Evolutionary conservation across 2,797 vertebrate genomes (phyloP).

Genomic region (Leuciscus waleckii): DNA sequence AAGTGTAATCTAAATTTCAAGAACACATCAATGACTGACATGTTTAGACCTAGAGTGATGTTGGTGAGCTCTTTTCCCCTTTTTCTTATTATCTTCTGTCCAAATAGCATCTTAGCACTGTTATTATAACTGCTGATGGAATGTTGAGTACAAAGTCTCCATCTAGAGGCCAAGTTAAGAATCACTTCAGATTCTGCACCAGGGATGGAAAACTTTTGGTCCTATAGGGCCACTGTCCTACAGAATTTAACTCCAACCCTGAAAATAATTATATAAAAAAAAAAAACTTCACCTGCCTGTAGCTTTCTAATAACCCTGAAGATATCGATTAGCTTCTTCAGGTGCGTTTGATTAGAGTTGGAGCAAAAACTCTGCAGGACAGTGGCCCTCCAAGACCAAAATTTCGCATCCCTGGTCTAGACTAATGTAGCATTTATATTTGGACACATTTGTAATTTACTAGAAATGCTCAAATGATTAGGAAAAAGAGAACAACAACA

Average conservation of each 20-base stretch:
- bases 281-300: neutral
- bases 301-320: neutral
- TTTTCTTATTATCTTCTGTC: neutral
- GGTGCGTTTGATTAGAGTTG: neutral
- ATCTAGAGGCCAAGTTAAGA: slow-evolving; percentile 26
- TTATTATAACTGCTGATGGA: neutral
- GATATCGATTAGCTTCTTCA: neutral
- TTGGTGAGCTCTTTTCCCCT: neutral
- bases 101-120: neutral
- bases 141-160: neutral
- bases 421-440: neutral
- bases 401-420: neutral
- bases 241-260: neutral
- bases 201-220: neutral
- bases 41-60: neutral
- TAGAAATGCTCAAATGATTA: neutral
- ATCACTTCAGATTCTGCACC: neutral
- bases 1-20: neutral
- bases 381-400: neutral
- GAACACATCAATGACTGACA: neutral
- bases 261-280: neutral
- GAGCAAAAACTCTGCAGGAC: neutral
- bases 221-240: neutral
- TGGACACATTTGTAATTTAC: neutral
- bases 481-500: neutral